phyloP scores from a whole-genome alignment of 2,797 vertebrate genomes.

The Decapterus maruadsi region DNA sequence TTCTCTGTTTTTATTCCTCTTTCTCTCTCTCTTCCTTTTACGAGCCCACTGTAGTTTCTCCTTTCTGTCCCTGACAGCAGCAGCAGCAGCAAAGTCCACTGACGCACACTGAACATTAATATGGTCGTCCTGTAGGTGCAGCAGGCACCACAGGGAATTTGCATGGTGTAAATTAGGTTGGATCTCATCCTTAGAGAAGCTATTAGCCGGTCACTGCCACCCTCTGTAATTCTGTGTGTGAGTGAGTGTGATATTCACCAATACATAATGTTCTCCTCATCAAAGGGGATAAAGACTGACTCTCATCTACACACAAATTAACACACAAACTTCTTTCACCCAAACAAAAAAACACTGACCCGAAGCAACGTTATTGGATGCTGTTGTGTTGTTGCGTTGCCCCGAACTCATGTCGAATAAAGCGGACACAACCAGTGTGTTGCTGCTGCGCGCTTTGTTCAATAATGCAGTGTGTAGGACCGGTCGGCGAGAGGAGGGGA shows the following conservation, averaged over 20 bases:
- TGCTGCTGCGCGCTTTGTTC: constrained; percentile 30
- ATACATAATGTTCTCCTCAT: constrained; percentile 55
- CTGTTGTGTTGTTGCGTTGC: constrained; percentile 4
- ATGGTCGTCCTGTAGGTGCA: constrained; percentile 54
- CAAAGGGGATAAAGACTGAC: constrained; percentile 21
- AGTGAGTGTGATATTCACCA: constrained; percentile 27
- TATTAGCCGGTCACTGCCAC: constrained; percentile 57
- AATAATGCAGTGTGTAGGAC: constrained; percentile 32
- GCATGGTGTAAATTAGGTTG: constrained; percentile 72
- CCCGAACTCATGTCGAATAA: constrained; percentile 22
- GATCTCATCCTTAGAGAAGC: constrained; percentile 69
- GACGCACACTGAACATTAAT: constrained; percentile 36
- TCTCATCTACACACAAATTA: constrained; percentile 23
- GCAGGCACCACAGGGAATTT: constrained; percentile 52
- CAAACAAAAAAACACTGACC: constrained; percentile 25
- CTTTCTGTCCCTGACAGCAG: constrained; percentile 16
- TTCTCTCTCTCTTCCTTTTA: not conserved
- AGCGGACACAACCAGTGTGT: constrained; percentile 7
- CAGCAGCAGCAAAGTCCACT: constrained; percentile 37
- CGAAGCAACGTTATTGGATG: constrained; percentile 10
- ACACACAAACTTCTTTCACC: constrained; percentile 9
- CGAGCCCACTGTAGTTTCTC: not conserved
- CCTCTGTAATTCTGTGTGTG: constrained; percentile 30
- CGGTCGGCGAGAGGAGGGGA: constrained; percentile 25
- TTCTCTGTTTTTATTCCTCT: constrained; percentile 1